phyloP scores from a whole-genome alignment of 1,140 invertebrate genomes.

The Dufourea novaeangliae region DNA sequence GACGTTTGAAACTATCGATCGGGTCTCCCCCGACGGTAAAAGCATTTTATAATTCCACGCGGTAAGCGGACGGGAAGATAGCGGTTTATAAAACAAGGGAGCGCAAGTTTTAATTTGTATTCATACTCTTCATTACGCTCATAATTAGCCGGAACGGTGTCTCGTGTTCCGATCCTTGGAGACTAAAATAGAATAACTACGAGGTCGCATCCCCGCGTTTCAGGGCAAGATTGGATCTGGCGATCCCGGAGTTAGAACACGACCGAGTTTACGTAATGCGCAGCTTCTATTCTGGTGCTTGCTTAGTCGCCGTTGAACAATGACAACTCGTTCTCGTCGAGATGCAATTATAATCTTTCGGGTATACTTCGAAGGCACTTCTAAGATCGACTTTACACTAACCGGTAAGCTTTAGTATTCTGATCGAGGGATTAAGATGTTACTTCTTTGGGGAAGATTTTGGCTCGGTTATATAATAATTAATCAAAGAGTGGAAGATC shows the following conservation, averaged over 20 bases:
- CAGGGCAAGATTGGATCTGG: slow-evolving; percentile 34
- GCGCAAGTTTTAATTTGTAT: slow-evolving; percentile 42
- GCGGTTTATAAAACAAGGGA: slow-evolving; percentile 3
- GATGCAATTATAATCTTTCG: not conserved
- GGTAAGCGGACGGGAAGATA: not conserved
- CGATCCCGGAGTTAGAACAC: slow-evolving; percentile 14
- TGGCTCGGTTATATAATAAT: not conserved
- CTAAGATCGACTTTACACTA: not conserved
- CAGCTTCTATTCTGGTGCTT: slow-evolving; percentile 2
- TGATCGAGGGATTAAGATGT: not conserved
- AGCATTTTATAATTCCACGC: slow-evolving; percentile 5
- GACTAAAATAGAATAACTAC: slow-evolving; percentile 35
- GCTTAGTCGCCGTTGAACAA: slow-evolving; percentile 1
- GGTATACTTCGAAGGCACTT: not conserved
- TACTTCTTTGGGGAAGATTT: not conserved
- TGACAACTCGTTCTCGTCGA: not conserved
- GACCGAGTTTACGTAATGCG: slow-evolving; percentile 31
- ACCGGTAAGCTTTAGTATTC: not conserved
- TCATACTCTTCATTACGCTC: slow-evolving; percentile 39
- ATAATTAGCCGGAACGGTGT: slow-evolving; percentile 37
- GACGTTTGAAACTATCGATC: not conserved
- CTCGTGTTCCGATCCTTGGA: slow-evolving; percentile 8
- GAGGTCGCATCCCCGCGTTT: not conserved
- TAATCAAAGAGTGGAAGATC: not conserved
- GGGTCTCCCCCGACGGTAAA: not conserved